A percentile compares a stretch with the other conserved stretches of the same genome.
phyloP scores from a whole-genome alignment of 2,797 vertebrate genomes.

The Falco rusticolus region DNA sequence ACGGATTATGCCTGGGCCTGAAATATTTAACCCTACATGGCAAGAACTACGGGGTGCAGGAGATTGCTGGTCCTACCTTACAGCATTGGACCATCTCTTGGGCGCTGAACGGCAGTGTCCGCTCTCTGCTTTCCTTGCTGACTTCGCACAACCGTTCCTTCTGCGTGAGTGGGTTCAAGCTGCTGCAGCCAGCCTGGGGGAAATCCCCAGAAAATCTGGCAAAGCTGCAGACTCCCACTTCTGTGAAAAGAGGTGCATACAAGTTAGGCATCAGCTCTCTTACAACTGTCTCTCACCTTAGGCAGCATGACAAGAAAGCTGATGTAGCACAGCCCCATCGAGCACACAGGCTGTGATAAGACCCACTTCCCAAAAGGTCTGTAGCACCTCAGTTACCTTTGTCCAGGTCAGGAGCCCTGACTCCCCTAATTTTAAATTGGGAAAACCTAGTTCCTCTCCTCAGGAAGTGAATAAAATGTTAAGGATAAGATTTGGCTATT shows the following conservation, averaged over 20 bases:
- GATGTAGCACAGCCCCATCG: not conserved
- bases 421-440: not conserved
- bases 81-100: constrained; percentile 78
- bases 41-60: fast-evolving
- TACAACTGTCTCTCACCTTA: not conserved
- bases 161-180: not conserved
- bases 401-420: not conserved
- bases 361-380: not conserved
- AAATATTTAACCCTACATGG: not conserved
- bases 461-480: not conserved
- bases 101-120: constrained; percentile 37
- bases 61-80: constrained; percentile 64
- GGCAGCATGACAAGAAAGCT: not conserved
- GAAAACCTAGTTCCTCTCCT: not conserved
- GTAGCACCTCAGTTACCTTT: not conserved
- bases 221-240: constrained; percentile 81
- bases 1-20: not conserved
- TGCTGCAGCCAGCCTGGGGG: constrained; percentile 16
- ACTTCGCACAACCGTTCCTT: not conserved
- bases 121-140: constrained; percentile 6
- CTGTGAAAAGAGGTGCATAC: constrained; percentile 33
- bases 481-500: not conserved
- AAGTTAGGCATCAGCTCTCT: not conserved
- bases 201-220: constrained; percentile 75
- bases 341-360: not conserved